phyloP scores from a whole-genome alignment of 2,797 vertebrate species.

The Odontamblyopus rebecca region DNA sequence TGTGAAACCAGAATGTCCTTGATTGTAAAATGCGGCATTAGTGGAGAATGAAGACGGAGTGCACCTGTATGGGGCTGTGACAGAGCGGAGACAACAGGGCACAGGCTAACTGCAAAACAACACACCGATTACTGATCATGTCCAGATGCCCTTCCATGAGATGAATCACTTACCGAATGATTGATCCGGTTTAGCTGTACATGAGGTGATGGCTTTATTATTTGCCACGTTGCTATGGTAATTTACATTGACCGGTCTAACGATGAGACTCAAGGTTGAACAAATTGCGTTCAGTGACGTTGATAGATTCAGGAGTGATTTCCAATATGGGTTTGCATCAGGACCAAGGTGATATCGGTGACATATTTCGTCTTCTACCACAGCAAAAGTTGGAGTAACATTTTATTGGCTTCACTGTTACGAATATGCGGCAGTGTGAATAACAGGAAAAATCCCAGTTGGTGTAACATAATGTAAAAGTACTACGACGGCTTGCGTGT shows the following conservation, averaged over 20 bases:
- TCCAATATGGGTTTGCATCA: neutral
- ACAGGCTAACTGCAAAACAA: neutral
- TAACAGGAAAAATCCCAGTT: conserved; percentile 18
- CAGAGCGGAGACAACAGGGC: neutral
- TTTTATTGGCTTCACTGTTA: conserved; percentile 44
- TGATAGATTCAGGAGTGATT: conserved; percentile 4
- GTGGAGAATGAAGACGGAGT: neutral
- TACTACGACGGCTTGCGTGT: conserved; percentile 34
- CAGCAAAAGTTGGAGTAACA: conserved; percentile 30
- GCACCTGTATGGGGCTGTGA: neutral
- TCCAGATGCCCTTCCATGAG: conserved; percentile 1
- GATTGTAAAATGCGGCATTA: neutral
- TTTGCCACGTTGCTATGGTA: neutral
- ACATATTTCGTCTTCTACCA: conserved; percentile 27
- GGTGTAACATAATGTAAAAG: no score
- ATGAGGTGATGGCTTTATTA: conserved; percentile 4
- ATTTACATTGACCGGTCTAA: neutral
- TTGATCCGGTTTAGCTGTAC: neutral
- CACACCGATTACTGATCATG: neutral
- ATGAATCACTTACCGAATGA: conserved; percentile 1
- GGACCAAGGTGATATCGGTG: conserved; percentile 2
- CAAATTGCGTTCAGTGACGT: conserved; percentile 4
- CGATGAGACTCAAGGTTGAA: neutral
- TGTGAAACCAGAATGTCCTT: conserved; percentile 1
- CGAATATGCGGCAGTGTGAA: conserved; percentile 44